Percentiles rank a stretch among this genome's conserved stretches.
Conservation (phyloP, 92 coral and sea anemone genomes). For the Siderastrea siderea region DNA sequence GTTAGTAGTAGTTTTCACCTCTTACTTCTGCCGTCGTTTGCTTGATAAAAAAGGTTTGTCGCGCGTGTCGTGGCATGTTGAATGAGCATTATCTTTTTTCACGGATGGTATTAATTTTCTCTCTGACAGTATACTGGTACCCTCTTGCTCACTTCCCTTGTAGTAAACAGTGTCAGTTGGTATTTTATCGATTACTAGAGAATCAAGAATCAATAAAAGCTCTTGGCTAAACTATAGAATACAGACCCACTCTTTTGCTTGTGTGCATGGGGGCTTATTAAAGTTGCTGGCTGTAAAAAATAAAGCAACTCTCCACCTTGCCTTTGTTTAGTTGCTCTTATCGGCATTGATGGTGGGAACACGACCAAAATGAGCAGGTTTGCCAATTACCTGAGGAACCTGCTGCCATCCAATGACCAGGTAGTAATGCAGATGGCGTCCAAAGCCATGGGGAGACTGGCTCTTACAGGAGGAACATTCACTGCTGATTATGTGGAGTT, state of each 20-base stretch:
- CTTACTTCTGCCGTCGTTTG: neutral
- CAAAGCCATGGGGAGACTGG: constrained; percentile 97
- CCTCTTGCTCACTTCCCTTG: too few species aligned
- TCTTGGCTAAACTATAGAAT: too few species aligned
- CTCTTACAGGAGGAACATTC: constrained; percentile 96
- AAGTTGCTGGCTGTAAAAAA: too few species aligned
- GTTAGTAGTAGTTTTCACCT: neutral
- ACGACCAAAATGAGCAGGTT: constrained; percentile 97
- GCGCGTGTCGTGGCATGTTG: too few species aligned
- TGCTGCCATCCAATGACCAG: constrained; percentile 95
- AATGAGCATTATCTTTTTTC: too few species aligned
- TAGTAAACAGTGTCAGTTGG: too few species aligned
- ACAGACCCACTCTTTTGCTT: too few species aligned
- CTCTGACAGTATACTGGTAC: too few species aligned
- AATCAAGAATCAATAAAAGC: too few species aligned
- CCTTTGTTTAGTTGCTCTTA: constrained; percentile 74
- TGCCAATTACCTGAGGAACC: constrained; percentile 95
- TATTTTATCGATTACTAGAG: too few species aligned
- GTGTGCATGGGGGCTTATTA: too few species aligned
- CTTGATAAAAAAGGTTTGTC: neutral
- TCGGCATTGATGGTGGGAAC: constrained; percentile 97
- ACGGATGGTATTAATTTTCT: too few species aligned
- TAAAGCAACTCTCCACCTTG: neutral
- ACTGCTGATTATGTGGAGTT: constrained; percentile 99
- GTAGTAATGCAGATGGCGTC: constrained; percentile 98